A percentile compares a stretch with the other conserved stretches of the same genome.
phyloP scores from a whole-genome alignment of 2,888 invertebrate species.

The Athalia rosae region DNA sequence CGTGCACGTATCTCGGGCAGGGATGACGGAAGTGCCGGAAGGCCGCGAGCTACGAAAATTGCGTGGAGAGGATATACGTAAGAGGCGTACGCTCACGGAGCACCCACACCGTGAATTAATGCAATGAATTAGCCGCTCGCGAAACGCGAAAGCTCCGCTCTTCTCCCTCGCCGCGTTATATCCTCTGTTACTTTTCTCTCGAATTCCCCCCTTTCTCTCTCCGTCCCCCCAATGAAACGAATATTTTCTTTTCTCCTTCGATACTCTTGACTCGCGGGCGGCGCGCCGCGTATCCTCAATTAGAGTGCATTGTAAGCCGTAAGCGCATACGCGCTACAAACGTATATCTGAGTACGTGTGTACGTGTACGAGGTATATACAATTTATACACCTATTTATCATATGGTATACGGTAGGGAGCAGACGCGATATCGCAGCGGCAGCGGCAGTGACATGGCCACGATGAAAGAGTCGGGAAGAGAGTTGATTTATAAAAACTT shows the following conservation, averaged over 20 bases:
- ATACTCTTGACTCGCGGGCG: conserved; percentile 16
- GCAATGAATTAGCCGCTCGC: conserved; percentile 35
- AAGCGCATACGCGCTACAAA: not conserved
- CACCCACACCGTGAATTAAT: conserved; percentile 26
- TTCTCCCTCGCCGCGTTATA: conserved; percentile 21
- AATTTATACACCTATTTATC: not conserved
- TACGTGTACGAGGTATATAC: too few species aligned
- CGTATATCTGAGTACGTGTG: too few species aligned
- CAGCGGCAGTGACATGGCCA: conserved; percentile 28
- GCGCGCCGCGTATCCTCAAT: conserved; percentile 33
- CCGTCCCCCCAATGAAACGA: not conserved
- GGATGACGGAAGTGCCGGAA: conserved; percentile 42
- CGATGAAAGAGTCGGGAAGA: conserved; percentile 14
- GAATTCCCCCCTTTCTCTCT: too few species aligned
- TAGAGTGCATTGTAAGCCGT: conserved; percentile 30
- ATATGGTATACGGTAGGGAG: too few species aligned
- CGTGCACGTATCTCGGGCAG: conserved; percentile 23
- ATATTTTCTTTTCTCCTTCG: conserved; percentile 17
- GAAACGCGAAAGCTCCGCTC: conserved; percentile 42
- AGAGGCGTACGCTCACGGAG: conserved; percentile 15
- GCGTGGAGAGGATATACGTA: conserved; percentile 16
- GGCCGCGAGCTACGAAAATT: conserved; percentile 25
- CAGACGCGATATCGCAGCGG: not conserved
- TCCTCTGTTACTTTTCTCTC: too few species aligned
- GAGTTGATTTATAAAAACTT: conserved; percentile 43